These are phyloP conservation scores for Sitta carolinensis DNA, from an alignment of 2,797 vertebrate species.

Conservation along the genomic window DNA sequence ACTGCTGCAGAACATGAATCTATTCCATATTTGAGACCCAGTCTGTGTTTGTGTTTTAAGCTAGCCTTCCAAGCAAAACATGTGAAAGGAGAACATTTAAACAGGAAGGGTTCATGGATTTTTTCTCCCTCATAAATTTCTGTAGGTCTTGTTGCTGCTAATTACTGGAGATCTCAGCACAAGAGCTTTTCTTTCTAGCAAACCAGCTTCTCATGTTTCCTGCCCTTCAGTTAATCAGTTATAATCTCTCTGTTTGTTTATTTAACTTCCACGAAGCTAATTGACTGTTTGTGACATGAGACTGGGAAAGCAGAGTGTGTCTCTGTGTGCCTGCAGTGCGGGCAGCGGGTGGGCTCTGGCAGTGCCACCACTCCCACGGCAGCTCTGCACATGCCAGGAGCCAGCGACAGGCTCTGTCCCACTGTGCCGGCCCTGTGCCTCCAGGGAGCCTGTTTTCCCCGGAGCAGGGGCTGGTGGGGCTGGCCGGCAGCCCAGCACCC, in stretches of 20 bases:
- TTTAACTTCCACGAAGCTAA: constrained; percentile 25
- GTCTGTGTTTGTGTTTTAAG: constrained; percentile 51
- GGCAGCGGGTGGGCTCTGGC: neutral
- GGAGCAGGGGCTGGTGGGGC: neutral
- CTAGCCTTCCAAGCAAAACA: constrained; percentile 53
- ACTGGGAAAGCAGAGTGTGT: neutral
- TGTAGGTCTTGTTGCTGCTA: constrained; percentile 26
- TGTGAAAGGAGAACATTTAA: constrained; percentile 51
- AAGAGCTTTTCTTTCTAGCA: constrained; percentile 51
- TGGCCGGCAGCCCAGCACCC: fast-evolving
- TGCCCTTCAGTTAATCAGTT: constrained; percentile 29
- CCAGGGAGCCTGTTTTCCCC: neutral
- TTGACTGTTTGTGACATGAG: constrained; percentile 5
- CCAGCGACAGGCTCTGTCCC: fast-evolving
- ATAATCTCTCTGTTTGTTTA: constrained; percentile 12
- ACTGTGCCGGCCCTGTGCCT: neutral
- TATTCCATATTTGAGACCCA: neutral
- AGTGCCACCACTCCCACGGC: neutral
- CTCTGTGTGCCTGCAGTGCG: fast-evolving
- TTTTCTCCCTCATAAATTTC: constrained; percentile 7
- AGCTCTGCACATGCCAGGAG: neutral
- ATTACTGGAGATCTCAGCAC: constrained; percentile 31
- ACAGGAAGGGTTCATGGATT: constrained; percentile 14
- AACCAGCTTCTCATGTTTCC: constrained; percentile 41
- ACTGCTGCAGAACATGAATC: neutral